Percentiles rank a stretch among this genome's conserved stretches.
These are phyloP conservation scores for Ia io DNA, from an alignment of 2,113 vertebrate genomes.

Conservation along the genomic window DNA sequence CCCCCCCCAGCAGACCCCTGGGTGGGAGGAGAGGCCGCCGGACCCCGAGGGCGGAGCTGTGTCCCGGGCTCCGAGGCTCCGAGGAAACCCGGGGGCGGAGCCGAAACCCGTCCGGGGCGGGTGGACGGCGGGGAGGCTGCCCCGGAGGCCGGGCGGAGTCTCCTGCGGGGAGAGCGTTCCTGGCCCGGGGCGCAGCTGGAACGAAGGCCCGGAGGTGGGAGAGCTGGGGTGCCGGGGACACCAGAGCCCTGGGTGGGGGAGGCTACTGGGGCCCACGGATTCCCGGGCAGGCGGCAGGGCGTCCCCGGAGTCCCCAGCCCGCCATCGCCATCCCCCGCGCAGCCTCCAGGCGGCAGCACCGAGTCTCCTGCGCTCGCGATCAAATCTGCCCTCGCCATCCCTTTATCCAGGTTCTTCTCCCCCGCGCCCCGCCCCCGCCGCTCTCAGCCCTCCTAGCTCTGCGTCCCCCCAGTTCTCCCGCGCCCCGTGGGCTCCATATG, in stretches of 20 bases:
- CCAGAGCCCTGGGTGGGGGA: not conserved
- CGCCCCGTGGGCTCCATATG: not conserved
- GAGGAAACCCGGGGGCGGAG: not conserved
- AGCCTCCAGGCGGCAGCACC: not conserved
- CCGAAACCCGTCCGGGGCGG: not conserved
- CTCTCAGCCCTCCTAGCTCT: not conserved
- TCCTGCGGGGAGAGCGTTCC: not conserved
- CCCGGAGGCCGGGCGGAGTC: not conserved
- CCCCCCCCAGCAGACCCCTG: not conserved
- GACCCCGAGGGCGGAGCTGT: not conserved
- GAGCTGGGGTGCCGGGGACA: not conserved
- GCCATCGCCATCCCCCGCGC: not conserved
- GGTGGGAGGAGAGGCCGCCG: not conserved
- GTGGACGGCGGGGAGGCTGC: not conserved
- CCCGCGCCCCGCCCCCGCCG: too few species aligned
- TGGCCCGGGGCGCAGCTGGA: not conserved
- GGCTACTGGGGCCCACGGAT: too few species aligned
- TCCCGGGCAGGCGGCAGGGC: not conserved
- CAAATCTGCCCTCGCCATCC: too few species aligned
- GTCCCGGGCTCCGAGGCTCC: not conserved
- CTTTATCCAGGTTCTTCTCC: too few species aligned
- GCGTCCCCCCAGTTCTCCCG: not conserved
- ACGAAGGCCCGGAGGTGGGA: too few species aligned
- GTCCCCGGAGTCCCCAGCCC: not conserved
- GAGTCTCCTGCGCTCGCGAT: not conserved